These are phyloP conservation scores for Oncopodura yosiiana DNA, from an alignment of 1,140 invertebrate species.

Conservation along the genomic window DNA sequence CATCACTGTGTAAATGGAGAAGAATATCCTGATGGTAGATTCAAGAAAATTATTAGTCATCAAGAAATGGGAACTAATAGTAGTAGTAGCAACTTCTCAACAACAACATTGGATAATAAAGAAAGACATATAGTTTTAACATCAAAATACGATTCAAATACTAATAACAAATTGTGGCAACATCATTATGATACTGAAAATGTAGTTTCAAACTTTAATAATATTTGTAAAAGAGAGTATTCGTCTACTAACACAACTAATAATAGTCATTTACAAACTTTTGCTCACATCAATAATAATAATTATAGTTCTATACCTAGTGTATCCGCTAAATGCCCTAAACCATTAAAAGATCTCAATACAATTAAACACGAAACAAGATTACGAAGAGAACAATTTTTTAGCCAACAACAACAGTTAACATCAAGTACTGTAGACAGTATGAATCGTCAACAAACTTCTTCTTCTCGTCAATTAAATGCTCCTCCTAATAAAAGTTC, in stretches of 20 bases:
- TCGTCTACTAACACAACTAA: no score
- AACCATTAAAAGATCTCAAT: slow-evolving; percentile 4
- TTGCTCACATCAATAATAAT: no score
- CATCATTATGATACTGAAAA: neutral
- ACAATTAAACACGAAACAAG: slow-evolving; percentile 11
- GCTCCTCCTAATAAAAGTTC: neutral
- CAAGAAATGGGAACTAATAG: slow-evolving; percentile 12
- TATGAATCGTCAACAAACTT: slow-evolving; percentile 14
- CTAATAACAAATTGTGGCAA: neutral
- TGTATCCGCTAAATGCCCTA: no score
- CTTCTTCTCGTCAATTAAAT: neutral
- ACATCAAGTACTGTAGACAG: slow-evolving; percentile 1
- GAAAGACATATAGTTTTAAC: neutral
- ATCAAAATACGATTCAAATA: neutral
- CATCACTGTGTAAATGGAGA: neutral
- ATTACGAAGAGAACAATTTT: slow-evolving; percentile 6
- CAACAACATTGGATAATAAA: neutral
- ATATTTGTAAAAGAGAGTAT: no score
- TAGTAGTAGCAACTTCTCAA: neutral
- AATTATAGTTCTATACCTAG: no score
- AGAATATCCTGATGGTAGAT: neutral
- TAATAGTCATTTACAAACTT: no score
- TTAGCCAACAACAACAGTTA: neutral
- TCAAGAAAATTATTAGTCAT: neutral
- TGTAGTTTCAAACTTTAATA: no score